phyloP scores from a whole-genome alignment of 2,113 vertebrate genomes.

The Gasterosteus nipponicus region DNA sequence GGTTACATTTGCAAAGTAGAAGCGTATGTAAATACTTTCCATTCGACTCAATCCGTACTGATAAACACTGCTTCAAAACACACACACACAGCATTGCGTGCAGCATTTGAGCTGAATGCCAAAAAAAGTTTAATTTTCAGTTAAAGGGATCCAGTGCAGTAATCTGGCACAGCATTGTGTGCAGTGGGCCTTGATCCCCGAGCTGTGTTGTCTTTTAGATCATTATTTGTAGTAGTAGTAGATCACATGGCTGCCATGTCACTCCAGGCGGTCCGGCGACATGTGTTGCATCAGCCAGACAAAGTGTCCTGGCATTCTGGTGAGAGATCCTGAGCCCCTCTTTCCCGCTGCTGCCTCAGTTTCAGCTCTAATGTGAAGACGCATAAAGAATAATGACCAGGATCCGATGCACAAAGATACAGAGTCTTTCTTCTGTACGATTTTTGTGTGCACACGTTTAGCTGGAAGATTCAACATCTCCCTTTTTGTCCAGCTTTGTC shows the following conservation, averaged over 20 bases:
- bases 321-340: constrained; percentile 18
- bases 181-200: constrained; percentile 11
- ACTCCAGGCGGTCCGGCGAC: constrained; percentile 7
- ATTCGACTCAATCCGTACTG: not conserved
- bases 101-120: constrained; percentile 4
- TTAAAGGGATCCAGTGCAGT: constrained; percentile 5
- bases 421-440: not conserved
- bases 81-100: not conserved
- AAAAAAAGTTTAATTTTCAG: constrained; percentile 24
- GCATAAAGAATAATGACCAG: constrained; percentile 8
- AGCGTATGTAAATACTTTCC: not conserved
- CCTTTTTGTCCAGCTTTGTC: constrained; percentile 17
- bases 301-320: not conserved
- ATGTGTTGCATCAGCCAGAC: constrained; percentile 35
- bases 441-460: not conserved
- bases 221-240: constrained; percentile 10
- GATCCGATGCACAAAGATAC: constrained; percentile 8
- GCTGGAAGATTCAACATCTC: not conserved
- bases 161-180: not conserved
- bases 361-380: constrained; percentile 3
- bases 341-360: constrained; percentile 13
- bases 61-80: not conserved
- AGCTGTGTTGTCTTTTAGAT: constrained; percentile 24
- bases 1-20: not conserved
- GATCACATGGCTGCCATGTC: constrained; percentile 9